These are phyloP conservation scores for Melanogrammus aeglefinus DNA, from an alignment of 2,797 vertebrate species.

Conservation along the genomic window DNA sequence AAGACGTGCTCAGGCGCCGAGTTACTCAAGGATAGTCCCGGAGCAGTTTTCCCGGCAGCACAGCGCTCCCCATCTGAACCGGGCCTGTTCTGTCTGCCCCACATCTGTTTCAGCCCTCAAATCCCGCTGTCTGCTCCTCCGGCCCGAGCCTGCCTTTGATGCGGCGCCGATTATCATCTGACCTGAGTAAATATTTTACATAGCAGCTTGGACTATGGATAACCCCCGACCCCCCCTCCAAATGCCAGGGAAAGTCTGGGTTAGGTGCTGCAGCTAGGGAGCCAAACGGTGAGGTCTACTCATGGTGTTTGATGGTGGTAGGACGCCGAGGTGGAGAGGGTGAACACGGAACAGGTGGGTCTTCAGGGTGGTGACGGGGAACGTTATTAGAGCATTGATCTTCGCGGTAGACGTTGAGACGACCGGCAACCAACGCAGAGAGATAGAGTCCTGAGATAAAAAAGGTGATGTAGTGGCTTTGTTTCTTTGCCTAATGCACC, in stretches of 20 bases:
- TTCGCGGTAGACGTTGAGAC: not conserved
- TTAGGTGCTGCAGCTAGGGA: not conserved
- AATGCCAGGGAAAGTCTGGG: not conserved
- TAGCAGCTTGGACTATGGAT: slow-evolving; percentile 11
- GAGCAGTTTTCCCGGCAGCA: no score
- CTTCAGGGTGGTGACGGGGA: not conserved
- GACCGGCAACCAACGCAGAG: not conserved
- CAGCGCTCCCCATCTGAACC: not conserved
- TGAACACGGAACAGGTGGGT: not conserved
- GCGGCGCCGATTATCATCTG: slow-evolving; percentile 53
- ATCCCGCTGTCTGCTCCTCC: slow-evolving; percentile 27
- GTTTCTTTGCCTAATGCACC: slow-evolving; percentile 43
- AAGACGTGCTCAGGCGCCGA: no score
- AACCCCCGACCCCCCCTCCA: not conserved
- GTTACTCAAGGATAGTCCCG: no score
- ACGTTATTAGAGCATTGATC: not conserved
- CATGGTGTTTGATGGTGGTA: no score
- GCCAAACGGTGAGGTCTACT: no score
- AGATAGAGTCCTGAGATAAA: slow-evolving; percentile 11
- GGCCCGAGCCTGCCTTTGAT: slow-evolving; percentile 1
- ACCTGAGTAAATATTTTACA: slow-evolving; percentile 60
- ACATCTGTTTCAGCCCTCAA: not conserved
- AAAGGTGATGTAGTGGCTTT: slow-evolving; percentile 46
- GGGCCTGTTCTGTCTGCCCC: not conserved
- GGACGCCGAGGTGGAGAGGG: not conserved